Conservation (phyloP, 2,888 invertebrate genomes). For the Tetranychus truncatus region DNA sequence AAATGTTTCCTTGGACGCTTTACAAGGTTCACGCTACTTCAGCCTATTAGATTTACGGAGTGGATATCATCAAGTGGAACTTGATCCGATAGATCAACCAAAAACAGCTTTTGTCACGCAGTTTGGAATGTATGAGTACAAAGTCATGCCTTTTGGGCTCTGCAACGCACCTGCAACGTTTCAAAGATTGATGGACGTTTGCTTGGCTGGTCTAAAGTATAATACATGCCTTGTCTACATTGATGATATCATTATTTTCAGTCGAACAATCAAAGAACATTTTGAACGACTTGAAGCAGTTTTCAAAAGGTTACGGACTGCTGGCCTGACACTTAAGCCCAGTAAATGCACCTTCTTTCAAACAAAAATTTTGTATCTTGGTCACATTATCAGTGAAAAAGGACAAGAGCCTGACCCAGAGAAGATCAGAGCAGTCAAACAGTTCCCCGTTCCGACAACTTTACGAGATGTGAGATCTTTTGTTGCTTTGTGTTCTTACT, state of each 20-base stretch:
- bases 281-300: slow-evolving; percentile 23
- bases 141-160: slow-evolving; percentile 26
- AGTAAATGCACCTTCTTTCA: too few species aligned
- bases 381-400: too few species aligned
- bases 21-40: too few species aligned
- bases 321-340: slow-evolving; percentile 20
- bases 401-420: too few species aligned
- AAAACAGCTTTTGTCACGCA: slow-evolving; percentile 28
- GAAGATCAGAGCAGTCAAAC: slow-evolving; percentile 15
- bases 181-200: slow-evolving; percentile 25
- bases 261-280: slow-evolving; percentile 22
- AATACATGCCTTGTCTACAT: slow-evolving; percentile 25
- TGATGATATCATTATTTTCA: slow-evolving; percentile 26
- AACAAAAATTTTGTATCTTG: too few species aligned
- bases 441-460: slow-evolving; percentile 22
- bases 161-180: slow-evolving; percentile 25
- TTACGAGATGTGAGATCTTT: slow-evolving; percentile 23
- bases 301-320: slow-evolving; percentile 23
- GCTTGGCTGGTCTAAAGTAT: slow-evolving; percentile 24
- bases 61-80: slow-evolving; percentile 27
- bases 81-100: slow-evolving; percentile 23
- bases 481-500: slow-evolving; percentile 26
- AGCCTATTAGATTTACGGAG: slow-evolving; percentile 23
- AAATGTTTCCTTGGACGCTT: too few species aligned
- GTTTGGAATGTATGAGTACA: slow-evolving; percentile 24